These are phyloP conservation scores for Acestrorhynchus altus DNA, from an alignment of 2,797 vertebrate species.

Conservation along the genomic window DNA sequence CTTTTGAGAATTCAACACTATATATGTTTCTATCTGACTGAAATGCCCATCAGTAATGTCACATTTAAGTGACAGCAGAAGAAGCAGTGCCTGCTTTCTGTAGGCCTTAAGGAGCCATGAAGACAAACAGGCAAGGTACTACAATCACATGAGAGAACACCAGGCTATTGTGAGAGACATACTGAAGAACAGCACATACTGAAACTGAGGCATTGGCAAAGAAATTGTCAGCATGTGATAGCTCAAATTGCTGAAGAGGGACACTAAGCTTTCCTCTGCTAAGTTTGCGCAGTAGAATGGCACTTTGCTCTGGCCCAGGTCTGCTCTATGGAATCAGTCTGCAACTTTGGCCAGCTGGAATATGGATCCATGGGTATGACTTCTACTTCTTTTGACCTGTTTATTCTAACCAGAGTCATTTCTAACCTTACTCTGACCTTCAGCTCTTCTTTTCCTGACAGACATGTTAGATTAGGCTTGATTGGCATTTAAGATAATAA, in stretches of 20 bases:
- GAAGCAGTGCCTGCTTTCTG: background rate
- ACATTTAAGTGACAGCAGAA: background rate
- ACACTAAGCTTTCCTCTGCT: constrained; percentile 2
- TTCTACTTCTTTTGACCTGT: background rate
- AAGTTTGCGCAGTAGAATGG: constrained; percentile 23
- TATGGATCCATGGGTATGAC: constrained; percentile 60
- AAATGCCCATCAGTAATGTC: background rate
- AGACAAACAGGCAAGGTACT: constrained; percentile 21
- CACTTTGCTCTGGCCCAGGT: background rate
- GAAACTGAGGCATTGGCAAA: background rate
- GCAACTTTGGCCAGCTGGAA: constrained; percentile 43
- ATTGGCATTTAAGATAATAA: background rate
- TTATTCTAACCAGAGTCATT: background rate
- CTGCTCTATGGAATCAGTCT: constrained; percentile 45
- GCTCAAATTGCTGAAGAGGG: constrained; percentile 27
- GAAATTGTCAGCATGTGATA: constrained; percentile 56
- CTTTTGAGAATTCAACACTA: no score
- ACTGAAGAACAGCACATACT: constrained; percentile 8
- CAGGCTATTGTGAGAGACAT: constrained; percentile 38
- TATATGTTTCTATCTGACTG: background rate
- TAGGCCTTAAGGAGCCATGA: background rate
- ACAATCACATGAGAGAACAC: constrained; percentile 39
- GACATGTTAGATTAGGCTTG: background rate
- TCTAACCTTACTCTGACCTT: no score
- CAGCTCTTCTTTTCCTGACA: background rate